A percentile compares a stretch with the other conserved stretches of the same genome.
phyloP scores from a whole-genome alignment of 1,140 invertebrate species.

The Pomacea maculata region DNA sequence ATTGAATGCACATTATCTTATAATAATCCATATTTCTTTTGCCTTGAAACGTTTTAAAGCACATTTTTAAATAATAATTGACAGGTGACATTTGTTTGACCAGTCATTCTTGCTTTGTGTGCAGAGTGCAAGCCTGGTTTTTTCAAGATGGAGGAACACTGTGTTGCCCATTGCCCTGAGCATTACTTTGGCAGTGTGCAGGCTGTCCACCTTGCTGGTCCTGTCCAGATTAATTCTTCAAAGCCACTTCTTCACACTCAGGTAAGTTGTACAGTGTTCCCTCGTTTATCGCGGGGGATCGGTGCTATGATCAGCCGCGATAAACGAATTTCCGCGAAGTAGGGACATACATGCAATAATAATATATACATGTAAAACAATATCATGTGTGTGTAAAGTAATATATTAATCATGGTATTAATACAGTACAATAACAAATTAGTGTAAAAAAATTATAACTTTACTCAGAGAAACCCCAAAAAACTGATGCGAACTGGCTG shows the following conservation, averaged over 20 bases:
- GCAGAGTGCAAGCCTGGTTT: conserved; percentile 58
- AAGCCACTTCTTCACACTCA: conserved; percentile 38
- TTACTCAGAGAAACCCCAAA: no score
- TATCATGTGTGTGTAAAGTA: no score
- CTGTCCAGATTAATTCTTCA: conserved; percentile 28
- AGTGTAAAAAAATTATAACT: no score
- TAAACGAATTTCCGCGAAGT: no score
- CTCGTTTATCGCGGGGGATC: no score
- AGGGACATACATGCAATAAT: no score
- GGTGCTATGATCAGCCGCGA: no score
- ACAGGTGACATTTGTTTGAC: not conserved
- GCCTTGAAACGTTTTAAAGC: not conserved
- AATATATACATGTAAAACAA: no score
- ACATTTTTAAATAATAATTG: not conserved
- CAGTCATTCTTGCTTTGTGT: conserved; percentile 25
- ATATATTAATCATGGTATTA: no score
- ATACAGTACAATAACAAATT: no score
- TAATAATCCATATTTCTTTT: not conserved
- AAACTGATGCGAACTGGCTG: no score
- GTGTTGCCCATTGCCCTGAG: conserved; percentile 56
- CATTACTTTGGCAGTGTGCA: conserved; percentile 56
- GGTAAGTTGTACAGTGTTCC: conserved; percentile 10
- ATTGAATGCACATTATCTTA: no score
- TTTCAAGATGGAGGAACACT: conserved; percentile 53
- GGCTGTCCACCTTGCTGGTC: conserved; percentile 38